These are phyloP conservation scores for Perca schrenkii DNA, from an alignment of 2,113 vertebrate genomes.

Conservation along the genomic window DNA sequence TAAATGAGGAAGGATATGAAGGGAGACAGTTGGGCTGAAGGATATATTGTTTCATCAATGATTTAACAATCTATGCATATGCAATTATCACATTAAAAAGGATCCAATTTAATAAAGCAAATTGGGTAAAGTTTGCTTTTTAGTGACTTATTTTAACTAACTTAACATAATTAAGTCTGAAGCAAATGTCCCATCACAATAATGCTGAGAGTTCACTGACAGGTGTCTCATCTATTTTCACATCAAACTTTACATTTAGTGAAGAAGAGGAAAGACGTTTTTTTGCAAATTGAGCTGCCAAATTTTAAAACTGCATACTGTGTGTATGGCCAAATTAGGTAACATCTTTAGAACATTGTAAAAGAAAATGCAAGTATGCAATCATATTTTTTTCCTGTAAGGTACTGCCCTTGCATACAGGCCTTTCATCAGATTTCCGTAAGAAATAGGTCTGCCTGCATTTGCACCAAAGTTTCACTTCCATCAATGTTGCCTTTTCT, in stretches of 20 bases:
- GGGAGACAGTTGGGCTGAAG: background rate
- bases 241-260: background rate
- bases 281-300: background rate
- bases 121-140: background rate
- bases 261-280: background rate
- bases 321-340: background rate
- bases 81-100: background rate
- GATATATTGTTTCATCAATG: background rate
- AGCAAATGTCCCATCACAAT: constrained; percentile 8
- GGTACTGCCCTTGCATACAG: background rate
- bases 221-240: background rate
- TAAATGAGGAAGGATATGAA: background rate
- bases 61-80: background rate
- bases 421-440: background rate
- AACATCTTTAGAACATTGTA: background rate
- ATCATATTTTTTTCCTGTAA: background rate
- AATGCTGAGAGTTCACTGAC: background rate
- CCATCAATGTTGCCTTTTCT: background rate
- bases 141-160: background rate
- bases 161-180: background rate
- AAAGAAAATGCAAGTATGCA: background rate
- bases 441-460: background rate
- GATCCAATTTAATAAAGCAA: background rate
- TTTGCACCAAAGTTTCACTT: background rate
- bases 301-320: background rate